phyloP scores from a whole-genome alignment of 2,797 vertebrate genomes.

The Chaenodraco wilsoni region DNA sequence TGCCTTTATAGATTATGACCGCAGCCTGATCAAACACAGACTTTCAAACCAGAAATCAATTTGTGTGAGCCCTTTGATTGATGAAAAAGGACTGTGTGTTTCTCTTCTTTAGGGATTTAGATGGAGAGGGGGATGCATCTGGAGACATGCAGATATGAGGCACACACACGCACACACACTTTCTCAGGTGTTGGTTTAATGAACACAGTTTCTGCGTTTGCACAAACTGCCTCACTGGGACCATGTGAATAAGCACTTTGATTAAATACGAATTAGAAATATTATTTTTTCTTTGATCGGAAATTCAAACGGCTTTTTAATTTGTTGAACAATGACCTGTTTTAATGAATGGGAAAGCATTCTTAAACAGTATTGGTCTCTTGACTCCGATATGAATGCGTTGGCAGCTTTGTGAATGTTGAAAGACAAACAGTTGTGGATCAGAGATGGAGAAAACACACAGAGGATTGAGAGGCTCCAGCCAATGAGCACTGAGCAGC shows the following conservation, averaged over 20 bases:
- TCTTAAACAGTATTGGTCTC: background rate
- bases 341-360: constrained; percentile 10
- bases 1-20: constrained; percentile 27
- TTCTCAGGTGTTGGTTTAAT: constrained; percentile 43
- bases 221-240: constrained; percentile 22
- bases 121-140: constrained; percentile 20
- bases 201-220: constrained; percentile 23
- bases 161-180: background rate
- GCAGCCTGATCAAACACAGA: constrained; percentile 43
- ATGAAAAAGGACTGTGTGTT: constrained; percentile 47
- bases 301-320: constrained; percentile 10
- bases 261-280: constrained; percentile 47
- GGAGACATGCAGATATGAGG: constrained; percentile 10
- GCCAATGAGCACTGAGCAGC: constrained; percentile 59
- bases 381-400: constrained; percentile 13
- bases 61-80: constrained; percentile 60
- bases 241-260: constrained; percentile 21
- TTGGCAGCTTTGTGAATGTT: constrained; percentile 25
- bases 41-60: constrained; percentile 65
- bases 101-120: constrained; percentile 54
- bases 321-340: constrained; percentile 19
- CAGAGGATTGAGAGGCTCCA: constrained; percentile 51
- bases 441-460: constrained; percentile 26
- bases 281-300: constrained; percentile 27
- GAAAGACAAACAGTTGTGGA: constrained; percentile 39